Percentiles rank a stretch among this genome's conserved stretches.
These are phyloP conservation scores for Caenorhabditis briggsae DNA, from an alignment of 1,140 invertebrate species.

Conservation along the genomic window DNA sequence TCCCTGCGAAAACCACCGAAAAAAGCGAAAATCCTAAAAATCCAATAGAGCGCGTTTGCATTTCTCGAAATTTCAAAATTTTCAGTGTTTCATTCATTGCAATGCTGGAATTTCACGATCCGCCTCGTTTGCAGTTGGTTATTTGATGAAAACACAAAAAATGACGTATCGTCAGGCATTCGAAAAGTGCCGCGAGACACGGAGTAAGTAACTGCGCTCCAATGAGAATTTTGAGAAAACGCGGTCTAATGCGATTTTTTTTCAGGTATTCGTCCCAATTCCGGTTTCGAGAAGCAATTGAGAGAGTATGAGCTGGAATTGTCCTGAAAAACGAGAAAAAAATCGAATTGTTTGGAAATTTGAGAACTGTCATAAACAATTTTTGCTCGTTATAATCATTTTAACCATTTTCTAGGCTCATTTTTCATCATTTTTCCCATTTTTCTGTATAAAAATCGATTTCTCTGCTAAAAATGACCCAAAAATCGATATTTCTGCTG, in stretches of 20 bases:
- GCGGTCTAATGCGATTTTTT: background rate
- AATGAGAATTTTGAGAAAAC: background rate
- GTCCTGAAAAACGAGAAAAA: background rate
- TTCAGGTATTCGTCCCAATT: slow-evolving; percentile 16
- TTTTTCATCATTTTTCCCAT: background rate
- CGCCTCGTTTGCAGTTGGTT: slow-evolving; percentile 86
- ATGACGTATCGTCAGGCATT: slow-evolving; percentile 83
- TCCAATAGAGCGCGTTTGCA: slow-evolving; percentile 18
- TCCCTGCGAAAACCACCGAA: background rate
- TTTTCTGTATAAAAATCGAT: background rate
- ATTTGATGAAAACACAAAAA: slow-evolving; percentile 84
- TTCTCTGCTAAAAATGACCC: background rate
- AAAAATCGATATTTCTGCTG: slow-evolving; percentile 8
- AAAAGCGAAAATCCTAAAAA: background rate
- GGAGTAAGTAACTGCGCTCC: background rate
- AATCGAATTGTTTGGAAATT: slow-evolving; percentile 2
- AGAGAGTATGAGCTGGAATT: slow-evolving; percentile 73
- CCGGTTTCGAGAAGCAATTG: slow-evolving; percentile 82
- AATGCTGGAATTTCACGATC: slow-evolving; percentile 91
- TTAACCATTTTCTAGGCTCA: background rate
- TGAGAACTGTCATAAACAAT: background rate
- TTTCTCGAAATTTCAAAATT: slow-evolving; percentile 63
- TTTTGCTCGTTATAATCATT: too few species aligned
- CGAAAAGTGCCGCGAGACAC: slow-evolving; percentile 19
- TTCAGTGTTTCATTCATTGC: slow-evolving; percentile 88